Conservation (phyloP, 2,113 vertebrate genomes). For the Mus spicilegus region DNA sequence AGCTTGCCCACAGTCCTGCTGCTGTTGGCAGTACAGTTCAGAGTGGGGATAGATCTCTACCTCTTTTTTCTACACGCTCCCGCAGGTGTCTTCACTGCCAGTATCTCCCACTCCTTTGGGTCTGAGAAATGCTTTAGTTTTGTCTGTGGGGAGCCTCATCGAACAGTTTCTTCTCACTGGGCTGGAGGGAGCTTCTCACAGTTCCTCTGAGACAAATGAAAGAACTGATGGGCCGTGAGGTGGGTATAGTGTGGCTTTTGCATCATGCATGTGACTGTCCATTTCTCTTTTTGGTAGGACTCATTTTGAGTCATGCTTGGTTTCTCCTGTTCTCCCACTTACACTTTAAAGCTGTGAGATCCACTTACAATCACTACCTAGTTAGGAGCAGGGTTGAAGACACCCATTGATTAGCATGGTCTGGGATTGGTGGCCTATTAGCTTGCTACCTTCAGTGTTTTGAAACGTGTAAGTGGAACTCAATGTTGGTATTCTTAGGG, state of each 20-base stretch:
- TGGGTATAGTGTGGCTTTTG: background rate
- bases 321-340: background rate
- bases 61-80: background rate
- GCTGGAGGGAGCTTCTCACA: background rate
- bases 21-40: background rate
- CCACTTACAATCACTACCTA: background rate
- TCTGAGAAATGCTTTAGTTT: slow-evolving; percentile 11
- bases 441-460: background rate
- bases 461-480: background rate
- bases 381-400: background rate
- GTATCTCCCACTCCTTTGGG: background rate
- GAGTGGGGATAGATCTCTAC: background rate
- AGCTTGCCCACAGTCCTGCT: background rate
- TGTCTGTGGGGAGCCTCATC: background rate
- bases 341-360: background rate
- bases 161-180: background rate
- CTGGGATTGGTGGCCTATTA: background rate
- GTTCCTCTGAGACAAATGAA: background rate
- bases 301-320: background rate
- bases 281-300: slow-evolving; percentile 1
- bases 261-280: background rate
- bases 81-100: background rate
- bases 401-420: background rate
- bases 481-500: background rate
- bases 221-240: background rate